Evolutionary conservation across 2,797 vertebrate genomes (phyloP).

Genomic region (Microctenopoma lineatum): DNA sequence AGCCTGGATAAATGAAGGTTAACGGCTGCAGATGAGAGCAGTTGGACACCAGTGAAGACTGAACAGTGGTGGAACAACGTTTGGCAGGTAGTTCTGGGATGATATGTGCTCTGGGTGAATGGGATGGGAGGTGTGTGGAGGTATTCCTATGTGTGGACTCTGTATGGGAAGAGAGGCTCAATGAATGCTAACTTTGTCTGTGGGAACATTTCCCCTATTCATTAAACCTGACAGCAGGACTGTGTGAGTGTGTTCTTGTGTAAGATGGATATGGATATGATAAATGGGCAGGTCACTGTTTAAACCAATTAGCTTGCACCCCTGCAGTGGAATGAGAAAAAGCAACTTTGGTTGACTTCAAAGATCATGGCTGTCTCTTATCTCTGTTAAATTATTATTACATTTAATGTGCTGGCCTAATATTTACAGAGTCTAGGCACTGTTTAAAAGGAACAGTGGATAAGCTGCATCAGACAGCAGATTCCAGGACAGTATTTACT

Average conservation of each 20-base stretch:
- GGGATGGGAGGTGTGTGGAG: conserved; percentile 8
- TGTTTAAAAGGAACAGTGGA: not conserved
- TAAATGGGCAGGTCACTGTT: conserved; percentile 15
- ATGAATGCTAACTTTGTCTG: conserved; percentile 31
- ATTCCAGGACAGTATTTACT: not conserved
- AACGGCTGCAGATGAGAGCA: conserved; percentile 24
- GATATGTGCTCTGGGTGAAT: conserved; percentile 36
- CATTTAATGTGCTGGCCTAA: conserved; percentile 19
- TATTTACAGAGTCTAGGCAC: conserved; percentile 5
- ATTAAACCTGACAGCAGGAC: conserved; percentile 2
- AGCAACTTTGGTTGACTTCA: conserved; percentile 29
- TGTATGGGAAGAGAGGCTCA: not conserved
- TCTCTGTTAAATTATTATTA: conserved; percentile 1
- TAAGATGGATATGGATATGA: not conserved
- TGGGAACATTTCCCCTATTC: conserved; percentile 15
- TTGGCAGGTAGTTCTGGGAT: not conserved
- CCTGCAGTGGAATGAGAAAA: conserved; percentile 31
- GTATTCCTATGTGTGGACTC: conserved; percentile 10
- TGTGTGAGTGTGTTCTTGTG: not conserved
- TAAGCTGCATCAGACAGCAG: conserved; percentile 27
- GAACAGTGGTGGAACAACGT: conserved; percentile 1
- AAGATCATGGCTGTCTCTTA: conserved; percentile 36
- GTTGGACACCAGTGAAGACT: conserved; percentile 22
- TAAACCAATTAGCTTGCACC: conserved; percentile 28
- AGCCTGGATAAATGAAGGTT: conserved; percentile 32